phyloP scores from a whole-genome alignment of 2,797 vertebrate species.

The Florisuga fusca region DNA sequence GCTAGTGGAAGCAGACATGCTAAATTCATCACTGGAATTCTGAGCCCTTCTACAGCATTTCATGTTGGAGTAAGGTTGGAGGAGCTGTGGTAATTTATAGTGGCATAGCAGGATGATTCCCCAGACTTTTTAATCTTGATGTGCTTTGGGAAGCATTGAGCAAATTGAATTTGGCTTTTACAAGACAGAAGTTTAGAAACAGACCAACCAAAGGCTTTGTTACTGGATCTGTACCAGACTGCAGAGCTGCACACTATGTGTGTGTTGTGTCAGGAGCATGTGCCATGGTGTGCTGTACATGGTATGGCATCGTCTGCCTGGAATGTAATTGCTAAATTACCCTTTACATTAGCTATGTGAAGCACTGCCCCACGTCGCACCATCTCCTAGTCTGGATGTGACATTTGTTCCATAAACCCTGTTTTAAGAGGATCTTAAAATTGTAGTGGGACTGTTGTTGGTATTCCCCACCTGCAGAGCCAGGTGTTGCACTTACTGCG shows the following conservation, averaged over 20 bases:
- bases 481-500: neutral
- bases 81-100: neutral
- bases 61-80: slow-evolving; percentile 9
- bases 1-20: slow-evolving; percentile 15
- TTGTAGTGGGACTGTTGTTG: neutral
- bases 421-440: neutral
- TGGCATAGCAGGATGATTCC: neutral
- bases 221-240: neutral
- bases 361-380: neutral
- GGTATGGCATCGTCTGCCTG: neutral
- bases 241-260: neutral
- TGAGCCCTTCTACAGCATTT: neutral
- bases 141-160: neutral
- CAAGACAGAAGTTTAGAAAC: neutral
- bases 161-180: slow-evolving; percentile 6
- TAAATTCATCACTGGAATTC: slow-evolving; percentile 50
- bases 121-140: neutral
- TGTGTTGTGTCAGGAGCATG: fast-evolving
- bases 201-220: neutral
- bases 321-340: neutral
- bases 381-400: neutral
- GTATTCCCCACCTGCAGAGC: neutral
- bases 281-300: fast-evolving
- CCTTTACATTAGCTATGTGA: neutral
- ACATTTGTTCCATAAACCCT: neutral